Percentiles rank a stretch among this genome's conserved stretches.
These are phyloP conservation scores for Hippocampus zosterae DNA, from an alignment of 2,113 vertebrate species.

Conservation along the genomic window DNA sequence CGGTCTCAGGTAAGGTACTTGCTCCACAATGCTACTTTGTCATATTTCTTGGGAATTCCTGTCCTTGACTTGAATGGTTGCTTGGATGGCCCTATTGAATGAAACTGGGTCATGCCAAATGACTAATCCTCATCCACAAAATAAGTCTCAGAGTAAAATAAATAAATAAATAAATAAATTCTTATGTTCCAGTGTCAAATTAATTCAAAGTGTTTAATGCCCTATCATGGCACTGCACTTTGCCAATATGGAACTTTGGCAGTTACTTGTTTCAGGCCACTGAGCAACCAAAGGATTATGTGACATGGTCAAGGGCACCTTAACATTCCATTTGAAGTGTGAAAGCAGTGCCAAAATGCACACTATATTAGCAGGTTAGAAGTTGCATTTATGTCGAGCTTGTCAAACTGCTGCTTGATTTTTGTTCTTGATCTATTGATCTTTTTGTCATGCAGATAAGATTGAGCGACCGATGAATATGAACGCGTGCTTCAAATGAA, in stretches of 20 bases:
- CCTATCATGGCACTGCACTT: constrained; percentile 8
- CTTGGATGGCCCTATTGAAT: neutral
- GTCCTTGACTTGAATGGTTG: neutral
- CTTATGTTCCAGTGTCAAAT: constrained; percentile 11
- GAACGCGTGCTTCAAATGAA: constrained; percentile 57
- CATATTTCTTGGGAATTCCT: neutral
- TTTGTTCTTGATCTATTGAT: constrained; percentile 40
- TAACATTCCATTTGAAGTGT: constrained; percentile 5
- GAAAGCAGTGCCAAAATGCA: neutral
- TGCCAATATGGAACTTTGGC: constrained; percentile 23
- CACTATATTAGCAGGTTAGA: neutral
- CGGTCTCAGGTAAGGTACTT: constrained; percentile 80
- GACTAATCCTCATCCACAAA: constrained; percentile 6
- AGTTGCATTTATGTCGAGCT: neutral
- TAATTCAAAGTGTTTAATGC: constrained; percentile 33
- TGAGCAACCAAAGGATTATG: constrained; percentile 34
- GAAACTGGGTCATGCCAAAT: constrained; percentile 11
- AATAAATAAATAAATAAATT: too few relatives aligned
- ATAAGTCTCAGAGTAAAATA: constrained; percentile 12
- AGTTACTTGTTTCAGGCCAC: constrained; percentile 11
- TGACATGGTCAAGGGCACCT: constrained; percentile 32
- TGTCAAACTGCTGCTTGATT: constrained; percentile 34
- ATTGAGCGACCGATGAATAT: constrained; percentile 54
- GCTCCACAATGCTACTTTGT: neutral
- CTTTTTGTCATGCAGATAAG: constrained; percentile 41